Evolutionary conservation across 2,888 invertebrate species (phyloP).

Genomic region (Aphelenchoides bicaudatus): DNA sequence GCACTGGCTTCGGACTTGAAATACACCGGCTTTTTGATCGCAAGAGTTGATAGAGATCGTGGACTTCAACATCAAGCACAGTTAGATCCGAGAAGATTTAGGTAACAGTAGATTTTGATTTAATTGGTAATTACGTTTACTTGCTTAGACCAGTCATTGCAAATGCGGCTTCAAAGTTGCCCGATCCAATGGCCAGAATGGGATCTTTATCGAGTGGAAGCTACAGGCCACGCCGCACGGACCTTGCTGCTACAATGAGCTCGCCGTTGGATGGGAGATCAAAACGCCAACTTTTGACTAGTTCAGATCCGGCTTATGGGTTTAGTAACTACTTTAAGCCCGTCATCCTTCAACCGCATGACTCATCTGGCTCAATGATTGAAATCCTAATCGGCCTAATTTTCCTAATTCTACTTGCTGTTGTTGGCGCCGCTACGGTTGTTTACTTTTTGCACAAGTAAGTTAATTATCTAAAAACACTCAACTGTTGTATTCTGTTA

Average conservation of each 20-base stretch:
- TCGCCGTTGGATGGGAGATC: neutral
- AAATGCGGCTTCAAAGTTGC: neutral
- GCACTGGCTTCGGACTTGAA: conserved; percentile 45
- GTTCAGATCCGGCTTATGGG: conserved; percentile 50
- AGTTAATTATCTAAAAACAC: neutral
- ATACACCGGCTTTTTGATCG: conserved; percentile 60
- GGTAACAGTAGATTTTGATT: no score
- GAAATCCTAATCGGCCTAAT: conserved; percentile 31
- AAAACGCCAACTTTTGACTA: conserved; percentile 27
- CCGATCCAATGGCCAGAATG: neutral
- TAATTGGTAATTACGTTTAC: no score
- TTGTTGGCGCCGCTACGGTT: conserved; percentile 23
- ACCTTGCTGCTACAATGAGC: neutral
- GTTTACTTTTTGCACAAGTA: conserved; percentile 38
- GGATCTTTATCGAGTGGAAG: no score
- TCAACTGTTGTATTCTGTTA: no score
- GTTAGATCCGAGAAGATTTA: neutral
- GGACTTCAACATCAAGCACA: conserved; percentile 19
- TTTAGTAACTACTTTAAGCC: conserved; percentile 58
- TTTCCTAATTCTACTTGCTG: conserved; percentile 28
- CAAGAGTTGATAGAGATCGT: conserved; percentile 53
- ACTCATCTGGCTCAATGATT: conserved; percentile 12
- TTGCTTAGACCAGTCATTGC: conserved; percentile 1
- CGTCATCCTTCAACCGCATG: conserved; percentile 36
- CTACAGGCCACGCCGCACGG: neutral